These are phyloP conservation scores for Tethya wilhelma DNA, from an alignment of 37 sponge, comb jelly and placozoan genomes.

Conservation along the genomic window DNA sequence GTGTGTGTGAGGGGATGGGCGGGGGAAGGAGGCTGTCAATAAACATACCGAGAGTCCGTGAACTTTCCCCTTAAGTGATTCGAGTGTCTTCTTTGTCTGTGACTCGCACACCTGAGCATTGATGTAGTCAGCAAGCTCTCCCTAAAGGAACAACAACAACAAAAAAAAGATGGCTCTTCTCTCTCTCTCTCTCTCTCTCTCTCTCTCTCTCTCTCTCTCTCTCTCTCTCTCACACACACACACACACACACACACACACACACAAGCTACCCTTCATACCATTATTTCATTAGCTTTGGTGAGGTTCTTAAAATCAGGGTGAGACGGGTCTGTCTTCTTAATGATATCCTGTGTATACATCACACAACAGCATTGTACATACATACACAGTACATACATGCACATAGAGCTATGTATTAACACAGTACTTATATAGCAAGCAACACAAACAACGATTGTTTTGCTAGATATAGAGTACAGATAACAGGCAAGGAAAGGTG, in stretches of 20 bases:
- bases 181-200: too few relatives aligned
- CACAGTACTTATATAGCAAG: neutral
- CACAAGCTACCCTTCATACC: constrained; percentile 35
- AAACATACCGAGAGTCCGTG: constrained; percentile 70
- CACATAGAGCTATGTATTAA: neutral
- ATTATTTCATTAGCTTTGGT: constrained; percentile 60
- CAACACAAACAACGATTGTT: too few relatives aligned
- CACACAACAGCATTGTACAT: neutral
- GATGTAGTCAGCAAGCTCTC: constrained; percentile 84
- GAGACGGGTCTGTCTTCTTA: constrained; percentile 65
- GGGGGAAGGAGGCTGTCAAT: neutral
- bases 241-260: neutral
- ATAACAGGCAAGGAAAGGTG: too few relatives aligned
- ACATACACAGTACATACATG: neutral
- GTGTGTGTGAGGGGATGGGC: neutral
- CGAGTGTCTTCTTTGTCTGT: constrained; percentile 82
- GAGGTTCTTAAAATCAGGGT: constrained; percentile 74
- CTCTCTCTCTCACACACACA: neutral
- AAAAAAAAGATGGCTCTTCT: too few relatives aligned
- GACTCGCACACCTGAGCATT: constrained; percentile 80
- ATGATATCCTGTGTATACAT: constrained; percentile 54
- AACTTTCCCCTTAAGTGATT: constrained; percentile 72
- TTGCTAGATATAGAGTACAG: too few relatives aligned
- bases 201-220: too few relatives aligned
- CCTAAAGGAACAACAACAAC: constrained; percentile 12